Percentiles rank a stretch among this genome's conserved stretches.
Evolutionary conservation across 1,140 invertebrate species (phyloP).

Genomic region (Drosophila melanica): DNA sequence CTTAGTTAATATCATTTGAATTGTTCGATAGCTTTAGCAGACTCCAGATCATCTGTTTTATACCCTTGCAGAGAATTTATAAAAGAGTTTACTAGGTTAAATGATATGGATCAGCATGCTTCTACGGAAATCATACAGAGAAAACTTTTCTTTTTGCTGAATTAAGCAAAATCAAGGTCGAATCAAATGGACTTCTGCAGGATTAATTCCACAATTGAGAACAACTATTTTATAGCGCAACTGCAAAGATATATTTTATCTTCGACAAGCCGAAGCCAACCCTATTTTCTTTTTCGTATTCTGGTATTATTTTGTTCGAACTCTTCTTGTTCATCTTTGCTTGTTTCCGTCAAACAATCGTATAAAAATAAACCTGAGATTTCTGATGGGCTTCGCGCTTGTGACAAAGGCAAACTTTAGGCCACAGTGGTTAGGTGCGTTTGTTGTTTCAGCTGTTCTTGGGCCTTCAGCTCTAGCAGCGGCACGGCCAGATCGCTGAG

Average conservation of each 20-base stretch:
- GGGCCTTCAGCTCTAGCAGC: constrained; percentile 48
- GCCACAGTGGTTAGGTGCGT: constrained; percentile 38
- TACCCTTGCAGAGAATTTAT: not conserved
- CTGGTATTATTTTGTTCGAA: not conserved
- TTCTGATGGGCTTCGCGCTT: constrained; percentile 19
- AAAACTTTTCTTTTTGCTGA: too few relatives aligned
- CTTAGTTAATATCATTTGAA: constrained; percentile 47
- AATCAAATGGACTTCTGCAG: too few relatives aligned
- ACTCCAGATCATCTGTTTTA: not conserved
- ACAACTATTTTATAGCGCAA: too few relatives aligned
- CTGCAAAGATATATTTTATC: constrained; percentile 2
- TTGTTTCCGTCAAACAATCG: constrained; percentile 7
- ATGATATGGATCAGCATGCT: too few relatives aligned
- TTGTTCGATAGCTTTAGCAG: constrained; percentile 29
- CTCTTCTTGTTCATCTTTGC: not conserved
- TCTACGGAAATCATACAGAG: too few relatives aligned
- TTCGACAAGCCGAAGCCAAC: not conserved
- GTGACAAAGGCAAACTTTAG: constrained; percentile 14
- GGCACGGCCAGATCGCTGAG: constrained; percentile 72
- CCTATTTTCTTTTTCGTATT: not conserved
- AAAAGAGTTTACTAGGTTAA: too few relatives aligned
- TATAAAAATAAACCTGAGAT: constrained; percentile 80
- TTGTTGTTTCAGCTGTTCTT: constrained; percentile 34
- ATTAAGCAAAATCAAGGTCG: too few relatives aligned
- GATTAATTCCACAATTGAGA: too few relatives aligned